A percentile compares a stretch with the other conserved stretches of the same genome.
These are phyloP conservation scores for Tachyglossus aculeatus DNA, from an alignment of 2,797 vertebrate genomes.

Conservation along the genomic window DNA sequence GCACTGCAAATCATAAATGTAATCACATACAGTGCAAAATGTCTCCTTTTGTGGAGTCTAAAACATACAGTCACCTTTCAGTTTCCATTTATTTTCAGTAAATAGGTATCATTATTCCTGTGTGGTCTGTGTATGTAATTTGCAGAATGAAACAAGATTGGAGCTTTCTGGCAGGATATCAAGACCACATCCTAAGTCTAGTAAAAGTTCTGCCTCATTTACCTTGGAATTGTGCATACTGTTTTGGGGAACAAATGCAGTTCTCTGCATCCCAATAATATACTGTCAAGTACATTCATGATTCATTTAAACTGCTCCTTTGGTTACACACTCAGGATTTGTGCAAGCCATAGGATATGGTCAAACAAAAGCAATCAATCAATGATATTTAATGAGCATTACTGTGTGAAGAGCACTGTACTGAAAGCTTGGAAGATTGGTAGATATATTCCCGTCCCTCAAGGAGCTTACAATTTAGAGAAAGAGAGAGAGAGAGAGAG, in stretches of 20 bases:
- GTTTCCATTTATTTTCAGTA: not conserved
- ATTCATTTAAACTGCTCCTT: slow-evolving; percentile 15
- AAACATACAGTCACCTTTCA: not conserved
- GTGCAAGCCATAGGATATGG: not conserved
- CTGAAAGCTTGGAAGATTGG: no score
- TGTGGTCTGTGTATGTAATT: not conserved
- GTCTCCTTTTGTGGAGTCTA: not conserved
- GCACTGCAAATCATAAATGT: not conserved
- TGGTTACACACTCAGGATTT: not conserved
- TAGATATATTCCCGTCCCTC: no score
- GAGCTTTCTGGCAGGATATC: slow-evolving; percentile 5
- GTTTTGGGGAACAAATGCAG: not conserved
- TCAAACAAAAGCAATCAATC: not conserved
- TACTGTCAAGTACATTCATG: not conserved
- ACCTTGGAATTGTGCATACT: not conserved
- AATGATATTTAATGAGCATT: no score
- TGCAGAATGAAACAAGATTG: no score
- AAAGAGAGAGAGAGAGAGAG: not conserved
- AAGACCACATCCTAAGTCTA: slow-evolving; percentile 18
- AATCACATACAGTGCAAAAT: not conserved
- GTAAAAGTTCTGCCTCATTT: slow-evolving; percentile 14
- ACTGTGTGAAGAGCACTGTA: no score
- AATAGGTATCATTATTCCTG: not conserved
- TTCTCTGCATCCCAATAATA: slow-evolving; percentile 3
- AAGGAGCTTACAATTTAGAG: no score